Evolutionary conservation across 2,113 vertebrate genomes (phyloP).

Genomic region (Podarcis cretensis): DNA sequence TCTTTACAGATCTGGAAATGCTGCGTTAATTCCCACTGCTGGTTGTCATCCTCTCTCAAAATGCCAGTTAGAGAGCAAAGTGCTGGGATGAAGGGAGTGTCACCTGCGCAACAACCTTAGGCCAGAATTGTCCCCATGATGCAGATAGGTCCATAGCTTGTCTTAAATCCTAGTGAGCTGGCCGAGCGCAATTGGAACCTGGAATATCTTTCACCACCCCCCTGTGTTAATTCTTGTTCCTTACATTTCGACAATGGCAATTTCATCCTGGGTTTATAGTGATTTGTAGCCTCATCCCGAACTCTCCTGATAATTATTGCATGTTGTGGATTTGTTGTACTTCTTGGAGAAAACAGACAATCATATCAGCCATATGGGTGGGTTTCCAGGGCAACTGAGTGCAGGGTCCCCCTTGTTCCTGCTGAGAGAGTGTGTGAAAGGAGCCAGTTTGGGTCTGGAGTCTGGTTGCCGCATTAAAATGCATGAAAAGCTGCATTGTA

Average conservation of each 20-base stretch:
- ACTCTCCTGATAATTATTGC: no score
- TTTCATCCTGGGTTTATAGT: neutral
- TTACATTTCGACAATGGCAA: neutral
- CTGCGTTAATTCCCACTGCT: constrained; percentile 53
- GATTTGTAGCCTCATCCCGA: neutral
- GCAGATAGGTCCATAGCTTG: neutral
- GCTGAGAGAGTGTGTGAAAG: constrained; percentile 27
- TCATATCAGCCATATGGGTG: no score
- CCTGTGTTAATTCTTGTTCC: neutral
- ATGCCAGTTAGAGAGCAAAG: no score
- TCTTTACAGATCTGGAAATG: neutral
- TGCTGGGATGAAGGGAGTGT: neutral
- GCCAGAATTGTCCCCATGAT: neutral
- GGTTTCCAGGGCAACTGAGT: neutral
- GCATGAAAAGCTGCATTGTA: constrained; percentile 27
- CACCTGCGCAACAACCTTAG: no score
- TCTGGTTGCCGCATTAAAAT: constrained; percentile 34
- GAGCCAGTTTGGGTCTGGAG: constrained; percentile 20
- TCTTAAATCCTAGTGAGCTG: neutral
- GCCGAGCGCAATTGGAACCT: neutral
- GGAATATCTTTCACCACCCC: neutral
- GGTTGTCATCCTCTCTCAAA: neutral
- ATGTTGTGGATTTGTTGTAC: no score
- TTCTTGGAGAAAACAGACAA: neutral
- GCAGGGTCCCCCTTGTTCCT: neutral